Base-by-base conservation (phyloP, 2,888 invertebrate species). In the Sinodicranocentrus sp. region DNA sequence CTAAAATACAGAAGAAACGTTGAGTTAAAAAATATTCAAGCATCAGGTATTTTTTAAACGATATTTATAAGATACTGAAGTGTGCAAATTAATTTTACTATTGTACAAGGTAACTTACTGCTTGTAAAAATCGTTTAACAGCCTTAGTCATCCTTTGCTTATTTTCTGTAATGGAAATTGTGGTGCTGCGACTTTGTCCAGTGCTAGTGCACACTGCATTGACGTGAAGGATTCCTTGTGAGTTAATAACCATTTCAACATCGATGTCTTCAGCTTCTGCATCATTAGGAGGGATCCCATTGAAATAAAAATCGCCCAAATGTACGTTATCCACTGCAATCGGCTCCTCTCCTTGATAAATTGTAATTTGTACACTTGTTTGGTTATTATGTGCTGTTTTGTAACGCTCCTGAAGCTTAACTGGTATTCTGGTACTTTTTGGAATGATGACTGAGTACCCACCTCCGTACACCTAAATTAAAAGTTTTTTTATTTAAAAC, bases 351-450 rank as follows among this genome's bases (percentile, higher is more conserved):
- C 86, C 86, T 65, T 86, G 76, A 21, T 77, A 86, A 19, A 86
- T 75, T 8, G 43, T 68, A 8, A 85, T 72, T 19, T 67, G 65
- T 2, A 85, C 79, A 6, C 72, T 52, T 8, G 86, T 85, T 25
- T 86, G 86, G 54, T 86, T 85, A 61, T 86, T 76, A 44, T 67
- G 68, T 1, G 72, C 76, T 0, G 86, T 86, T 23, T 48, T 61
- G 67, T 83, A 85, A 2, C 28, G 44, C 19, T 80, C 75, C 15
- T 73, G 72, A 2, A 76, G n/a, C 21, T 65, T 79, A 8, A 26
- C 19, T 1, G 86, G 86, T 28, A 77, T 72, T 6, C 76, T 70
- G 0, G 61, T 63, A 57, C 67, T 80, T 28, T 83, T 85, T 0
- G 72, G 76, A 33, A 85, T 84, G 28, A 86, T 85, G 0, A 76